Evolutionary conservation across 2,113 vertebrate species (phyloP), one percentile per base, ranked within the genome.

Genomic region (Copsychus sechellarum): DNA sequence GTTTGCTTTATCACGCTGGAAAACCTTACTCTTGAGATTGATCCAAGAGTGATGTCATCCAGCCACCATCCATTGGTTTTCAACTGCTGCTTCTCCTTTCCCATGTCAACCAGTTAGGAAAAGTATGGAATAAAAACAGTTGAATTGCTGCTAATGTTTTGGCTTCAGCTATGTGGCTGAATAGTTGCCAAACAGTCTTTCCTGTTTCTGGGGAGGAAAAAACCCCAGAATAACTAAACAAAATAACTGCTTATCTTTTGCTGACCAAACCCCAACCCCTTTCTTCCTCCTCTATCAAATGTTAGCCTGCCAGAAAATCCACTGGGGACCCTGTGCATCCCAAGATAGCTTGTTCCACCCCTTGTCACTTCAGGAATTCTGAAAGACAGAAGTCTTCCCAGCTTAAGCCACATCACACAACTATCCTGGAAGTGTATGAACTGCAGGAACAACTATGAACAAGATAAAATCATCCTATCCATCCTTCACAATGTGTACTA

Each of bases 21-120:
- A 96, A 83, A 92, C 66, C 67, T 92, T 65, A 61, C 45, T 87
- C 54, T 90, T 95, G 94, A 92, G 84, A 28, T 12, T 38, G 53
- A 53, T 90, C 95, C 96, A 95, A 85, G 38, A 77, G 20, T 90
- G 94, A 94, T 90, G 74, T 95, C 91, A 94, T 42, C 34, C 42
- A 81, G 66, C 18, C 53, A 0, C 77, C 47, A 54, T 69, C 70
- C 36, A 0, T 47, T 73, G 54, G 47, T 77, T 94, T 94, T 92
- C 29, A 31, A 82, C 66, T 91, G 81, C 90, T 95, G 38, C 56
- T 90, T 61, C 54, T 64, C 34, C n/a, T 94, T 88, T 94, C 87
- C 71, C 93, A n/a, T 60, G 90, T 96, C 91, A 92, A 13, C 81
- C 42, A 54, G 54, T 47, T 86, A 70, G 62, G 45, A 93, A 86